A percentile compares a stretch with the other conserved stretches of the same genome.
These are phyloP conservation scores for Argynnis bischoffii DNA, from an alignment of 2,888 invertebrate species.

Conservation along the genomic window DNA sequence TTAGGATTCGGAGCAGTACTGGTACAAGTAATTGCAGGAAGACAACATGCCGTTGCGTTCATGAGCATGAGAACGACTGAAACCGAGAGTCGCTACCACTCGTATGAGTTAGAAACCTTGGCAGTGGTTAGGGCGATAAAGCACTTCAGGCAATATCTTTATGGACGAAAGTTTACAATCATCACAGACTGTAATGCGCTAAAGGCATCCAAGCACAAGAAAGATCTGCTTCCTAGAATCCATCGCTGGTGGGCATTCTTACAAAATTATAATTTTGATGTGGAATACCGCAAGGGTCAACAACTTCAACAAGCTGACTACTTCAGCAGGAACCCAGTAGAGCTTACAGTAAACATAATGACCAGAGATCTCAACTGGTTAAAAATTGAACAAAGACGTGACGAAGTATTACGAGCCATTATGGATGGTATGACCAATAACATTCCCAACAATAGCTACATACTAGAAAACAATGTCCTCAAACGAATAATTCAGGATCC, in stretches of 20 bases:
- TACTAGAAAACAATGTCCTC: constrained; percentile 25
- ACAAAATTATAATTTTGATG: not conserved
- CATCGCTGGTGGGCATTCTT: constrained; percentile 45
- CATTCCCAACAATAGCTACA: not conserved
- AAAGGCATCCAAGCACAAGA: constrained; percentile 47
- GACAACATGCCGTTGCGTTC: too few relatives aligned
- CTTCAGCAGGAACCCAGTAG: too few relatives aligned
- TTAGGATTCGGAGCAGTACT: too few relatives aligned
- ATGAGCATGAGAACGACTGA: too few relatives aligned
- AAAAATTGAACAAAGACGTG: constrained; percentile 1
- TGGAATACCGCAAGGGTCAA: not conserved
- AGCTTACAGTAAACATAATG: not conserved
- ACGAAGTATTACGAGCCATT: constrained; percentile 1
- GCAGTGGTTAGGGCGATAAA: constrained; percentile 31
- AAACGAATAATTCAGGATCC: constrained; percentile 5
- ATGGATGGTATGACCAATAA: not conserved
- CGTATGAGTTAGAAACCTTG: too few relatives aligned
- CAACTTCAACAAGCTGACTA: not conserved
- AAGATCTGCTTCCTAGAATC: constrained; percentile 45
- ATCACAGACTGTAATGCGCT: constrained; percentile 47
- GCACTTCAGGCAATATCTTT: constrained; percentile 46
- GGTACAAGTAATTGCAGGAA: too few relatives aligned
- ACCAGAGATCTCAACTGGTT: constrained; percentile 1
- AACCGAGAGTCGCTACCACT: too few relatives aligned
- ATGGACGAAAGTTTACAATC: constrained; percentile 41